phyloP scores from a whole-genome alignment of 2,888 invertebrate species.

The Stenurella melanura region DNA sequence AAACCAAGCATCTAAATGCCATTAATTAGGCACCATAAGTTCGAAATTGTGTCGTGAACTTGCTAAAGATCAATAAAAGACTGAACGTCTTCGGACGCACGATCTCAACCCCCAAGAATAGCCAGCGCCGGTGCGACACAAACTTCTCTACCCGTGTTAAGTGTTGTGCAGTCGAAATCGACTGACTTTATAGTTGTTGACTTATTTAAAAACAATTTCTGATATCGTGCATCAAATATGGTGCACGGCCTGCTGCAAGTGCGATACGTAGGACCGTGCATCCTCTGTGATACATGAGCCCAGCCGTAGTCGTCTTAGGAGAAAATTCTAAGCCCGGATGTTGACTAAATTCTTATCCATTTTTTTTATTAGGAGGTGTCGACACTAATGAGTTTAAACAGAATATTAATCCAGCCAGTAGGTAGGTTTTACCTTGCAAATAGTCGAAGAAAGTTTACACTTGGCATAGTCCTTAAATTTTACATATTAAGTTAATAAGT shows the following conservation, averaged over 20 bases:
- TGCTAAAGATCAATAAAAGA: slow-evolving; percentile 52
- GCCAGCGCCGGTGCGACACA: slow-evolving; percentile 47
- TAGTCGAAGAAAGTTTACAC: too few species aligned
- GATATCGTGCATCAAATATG: slow-evolving; percentile 52
- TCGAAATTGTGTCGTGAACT: slow-evolving; percentile 48
- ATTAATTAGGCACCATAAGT: slow-evolving; percentile 41
- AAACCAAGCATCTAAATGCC: slow-evolving; percentile 16
- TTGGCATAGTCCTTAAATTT: too few species aligned
- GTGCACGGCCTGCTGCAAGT: slow-evolving; percentile 50
- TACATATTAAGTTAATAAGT: too few species aligned
- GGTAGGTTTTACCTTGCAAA: too few species aligned
- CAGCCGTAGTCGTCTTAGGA: slow-evolving; percentile 38
- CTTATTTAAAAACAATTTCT: slow-evolving; percentile 62
- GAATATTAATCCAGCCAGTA: too few species aligned
- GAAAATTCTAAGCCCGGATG: slow-evolving; percentile 29
- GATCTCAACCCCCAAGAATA: slow-evolving; percentile 52
- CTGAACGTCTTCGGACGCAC: slow-evolving; percentile 53
- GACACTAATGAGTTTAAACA: neutral
- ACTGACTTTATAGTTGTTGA: slow-evolving; percentile 69
- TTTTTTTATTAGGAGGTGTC: neutral
- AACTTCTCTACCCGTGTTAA: slow-evolving; percentile 62
- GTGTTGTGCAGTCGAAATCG: slow-evolving; percentile 66
- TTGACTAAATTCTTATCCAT: neutral
- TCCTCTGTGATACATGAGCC: slow-evolving; percentile 44
- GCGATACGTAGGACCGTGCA: slow-evolving; percentile 61